Evolutionary conservation across 2,113 vertebrate genomes (phyloP).

Genomic region (Tragulus kanchil): DNA sequence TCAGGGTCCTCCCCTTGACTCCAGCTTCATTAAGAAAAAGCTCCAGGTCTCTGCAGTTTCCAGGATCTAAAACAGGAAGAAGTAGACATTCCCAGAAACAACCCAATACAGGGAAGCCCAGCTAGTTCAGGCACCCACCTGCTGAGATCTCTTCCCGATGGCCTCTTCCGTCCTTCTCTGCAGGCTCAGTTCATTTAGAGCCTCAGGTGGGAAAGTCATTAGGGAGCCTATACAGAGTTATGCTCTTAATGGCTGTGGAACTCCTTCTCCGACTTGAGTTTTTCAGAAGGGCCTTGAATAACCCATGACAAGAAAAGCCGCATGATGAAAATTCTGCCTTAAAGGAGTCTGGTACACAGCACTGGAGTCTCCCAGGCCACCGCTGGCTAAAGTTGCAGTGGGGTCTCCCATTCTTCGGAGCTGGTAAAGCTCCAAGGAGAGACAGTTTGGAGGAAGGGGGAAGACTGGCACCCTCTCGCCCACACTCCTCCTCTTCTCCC

Average conservation of each 20-base stretch:
- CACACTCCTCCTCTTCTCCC: not conserved
- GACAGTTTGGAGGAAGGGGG: not conserved
- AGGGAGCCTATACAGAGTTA: not conserved
- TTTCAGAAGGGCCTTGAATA: not conserved
- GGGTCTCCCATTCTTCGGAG: conserved; percentile 53
- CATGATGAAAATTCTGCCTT: not conserved
- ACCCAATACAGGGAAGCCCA: not conserved
- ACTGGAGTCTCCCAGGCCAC: conserved; percentile 49
- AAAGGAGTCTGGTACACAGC: not conserved
- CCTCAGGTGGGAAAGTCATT: not conserved
- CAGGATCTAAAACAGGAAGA: not conserved
- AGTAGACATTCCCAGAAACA: not conserved
- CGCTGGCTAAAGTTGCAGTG: not conserved
- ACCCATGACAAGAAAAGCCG: not conserved
- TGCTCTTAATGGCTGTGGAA: not conserved
- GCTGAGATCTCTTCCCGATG: not conserved
- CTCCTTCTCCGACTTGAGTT: not conserved
- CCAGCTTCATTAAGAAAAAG: not conserved
- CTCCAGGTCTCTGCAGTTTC: not conserved
- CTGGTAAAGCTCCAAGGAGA: conserved; percentile 41
- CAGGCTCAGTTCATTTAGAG: not conserved
- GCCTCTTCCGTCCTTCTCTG: not conserved
- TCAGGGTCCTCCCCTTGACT: not conserved
- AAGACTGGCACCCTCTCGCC: not conserved
- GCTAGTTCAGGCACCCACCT: not conserved